Percentiles rank a stretch among this genome's conserved stretches.
phyloP scores from a whole-genome alignment of 1,140 invertebrate species.

The Megalonaias nervosa region DNA sequence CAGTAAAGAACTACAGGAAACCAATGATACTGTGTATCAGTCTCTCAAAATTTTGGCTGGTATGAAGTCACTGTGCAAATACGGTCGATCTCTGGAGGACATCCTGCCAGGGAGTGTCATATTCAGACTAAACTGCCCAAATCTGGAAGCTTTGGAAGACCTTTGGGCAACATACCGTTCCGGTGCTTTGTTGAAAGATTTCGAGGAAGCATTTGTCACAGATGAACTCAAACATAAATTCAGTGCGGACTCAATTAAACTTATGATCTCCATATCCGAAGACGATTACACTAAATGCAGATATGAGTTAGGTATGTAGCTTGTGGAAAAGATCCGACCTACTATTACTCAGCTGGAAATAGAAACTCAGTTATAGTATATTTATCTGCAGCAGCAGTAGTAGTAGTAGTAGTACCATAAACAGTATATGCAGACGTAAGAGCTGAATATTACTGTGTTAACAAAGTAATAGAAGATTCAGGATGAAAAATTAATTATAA shows the following conservation, averaged over 20 bases:
- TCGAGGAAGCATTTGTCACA: slow-evolving; percentile 23
- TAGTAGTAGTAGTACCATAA: too few relatives aligned
- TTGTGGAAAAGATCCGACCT: too few relatives aligned
- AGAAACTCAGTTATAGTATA: too few relatives aligned
- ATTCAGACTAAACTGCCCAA: slow-evolving; percentile 31
- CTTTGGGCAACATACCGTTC: slow-evolving; percentile 20
- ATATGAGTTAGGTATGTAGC: slow-evolving; percentile 19
- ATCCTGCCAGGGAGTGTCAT: slow-evolving; percentile 28
- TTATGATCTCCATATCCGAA: slow-evolving; percentile 10
- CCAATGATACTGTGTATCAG: slow-evolving; percentile 23
- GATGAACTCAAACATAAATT: slow-evolving; percentile 10
- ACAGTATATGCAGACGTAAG: not conserved
- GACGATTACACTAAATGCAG: slow-evolving; percentile 23
- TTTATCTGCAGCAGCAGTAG: too few relatives aligned
- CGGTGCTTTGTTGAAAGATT: slow-evolving; percentile 15
- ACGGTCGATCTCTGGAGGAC: slow-evolving; percentile 26
- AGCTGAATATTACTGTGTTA: too few relatives aligned
- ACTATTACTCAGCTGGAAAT: too few relatives aligned
- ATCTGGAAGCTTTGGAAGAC: slow-evolving; percentile 21
- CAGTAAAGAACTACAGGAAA: slow-evolving; percentile 24
- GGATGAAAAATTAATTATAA: too few relatives aligned
- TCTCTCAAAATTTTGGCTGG: slow-evolving; percentile 25
- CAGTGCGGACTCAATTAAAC: slow-evolving; percentile 11
- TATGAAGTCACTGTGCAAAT: slow-evolving; percentile 36
- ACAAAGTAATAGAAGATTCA: too few relatives aligned